Conservation (phyloP, 2,888 invertebrate species). For the Nephrotoma appendiculata region DNA sequence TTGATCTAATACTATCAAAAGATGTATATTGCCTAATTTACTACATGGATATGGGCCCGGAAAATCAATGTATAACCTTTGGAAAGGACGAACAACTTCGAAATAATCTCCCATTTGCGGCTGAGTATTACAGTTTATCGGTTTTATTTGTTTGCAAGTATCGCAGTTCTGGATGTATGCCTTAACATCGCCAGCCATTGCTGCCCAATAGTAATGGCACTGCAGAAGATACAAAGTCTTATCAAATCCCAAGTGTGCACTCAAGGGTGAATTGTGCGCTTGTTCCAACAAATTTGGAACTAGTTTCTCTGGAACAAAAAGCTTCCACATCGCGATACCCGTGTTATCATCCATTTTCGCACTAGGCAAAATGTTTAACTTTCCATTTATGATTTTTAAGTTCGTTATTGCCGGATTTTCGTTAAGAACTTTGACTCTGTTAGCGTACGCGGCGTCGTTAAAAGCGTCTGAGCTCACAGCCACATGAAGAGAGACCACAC, state of each 20-base stretch:
- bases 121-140: too few relatives aligned
- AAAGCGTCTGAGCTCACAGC: neutral
- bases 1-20: neutral
- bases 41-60: neutral
- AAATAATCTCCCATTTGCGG: neutral
- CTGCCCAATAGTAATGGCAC: neutral
- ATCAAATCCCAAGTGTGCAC: neutral
- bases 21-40: neutral
- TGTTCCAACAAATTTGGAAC: neutral
- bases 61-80: neutral
- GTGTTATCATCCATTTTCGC: neutral
- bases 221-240: neutral
- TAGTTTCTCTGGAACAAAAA: neutral
- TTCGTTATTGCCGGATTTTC: neutral
- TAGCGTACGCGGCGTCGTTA: neutral
- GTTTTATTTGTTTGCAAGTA: neutral
- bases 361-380: neutral
- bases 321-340: neutral
- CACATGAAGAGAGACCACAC: neutral
- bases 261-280: neutral
- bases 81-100: neutral
- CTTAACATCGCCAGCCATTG: neutral
- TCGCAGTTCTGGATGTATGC: neutral
- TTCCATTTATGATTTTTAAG: neutral
- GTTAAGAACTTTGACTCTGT: neutral